A percentile compares a stretch with the other conserved stretches of the same genome.
phyloP scores from a whole-genome alignment of 2,888 invertebrate genomes.

The Emmelina monodactyla region DNA sequence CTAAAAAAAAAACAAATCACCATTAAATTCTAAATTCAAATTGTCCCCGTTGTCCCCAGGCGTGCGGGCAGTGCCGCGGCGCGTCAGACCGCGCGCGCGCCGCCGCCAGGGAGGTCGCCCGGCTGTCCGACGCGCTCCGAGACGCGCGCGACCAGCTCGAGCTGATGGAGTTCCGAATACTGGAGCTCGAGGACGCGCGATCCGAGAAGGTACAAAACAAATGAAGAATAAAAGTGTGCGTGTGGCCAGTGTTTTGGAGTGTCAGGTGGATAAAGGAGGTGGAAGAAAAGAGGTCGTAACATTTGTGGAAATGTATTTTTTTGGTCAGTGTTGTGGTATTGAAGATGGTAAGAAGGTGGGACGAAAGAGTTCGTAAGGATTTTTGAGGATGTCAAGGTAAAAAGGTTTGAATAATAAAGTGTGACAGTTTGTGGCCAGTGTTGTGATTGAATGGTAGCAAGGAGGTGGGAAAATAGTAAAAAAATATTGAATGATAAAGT shows the following conservation, averaged over 20 bases:
- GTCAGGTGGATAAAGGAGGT: background rate
- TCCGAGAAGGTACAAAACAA: conserved; percentile 50
- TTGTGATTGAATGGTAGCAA: too few species aligned
- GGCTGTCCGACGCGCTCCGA: conserved; percentile 71
- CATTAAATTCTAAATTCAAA: too few species aligned
- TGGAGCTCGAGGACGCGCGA: conserved; percentile 76
- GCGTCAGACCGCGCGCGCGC: conserved; percentile 49
- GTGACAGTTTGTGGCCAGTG: too few species aligned
- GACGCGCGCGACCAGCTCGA: conserved; percentile 83
- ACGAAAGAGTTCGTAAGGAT: too few species aligned
- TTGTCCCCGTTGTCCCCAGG: conserved; percentile 30
- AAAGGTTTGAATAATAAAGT: too few species aligned
- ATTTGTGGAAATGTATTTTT: background rate
- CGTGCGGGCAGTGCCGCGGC: conserved; percentile 53
- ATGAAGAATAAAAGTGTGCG: background rate
- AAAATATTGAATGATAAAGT: too few species aligned
- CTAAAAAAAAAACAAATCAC: too few species aligned
- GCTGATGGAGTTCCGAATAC: conserved; percentile 78
- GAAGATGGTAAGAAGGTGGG: too few species aligned
- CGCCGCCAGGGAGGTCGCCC: conserved; percentile 59
- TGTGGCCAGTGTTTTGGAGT: background rate
- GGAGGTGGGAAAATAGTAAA: too few species aligned
- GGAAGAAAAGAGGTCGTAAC: background rate
- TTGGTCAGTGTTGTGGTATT: too few species aligned
- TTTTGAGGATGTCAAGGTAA: too few species aligned